Evolutionary conservation across 1,140 invertebrate species (phyloP).

Genomic region (Drosophila dunni): DNA sequence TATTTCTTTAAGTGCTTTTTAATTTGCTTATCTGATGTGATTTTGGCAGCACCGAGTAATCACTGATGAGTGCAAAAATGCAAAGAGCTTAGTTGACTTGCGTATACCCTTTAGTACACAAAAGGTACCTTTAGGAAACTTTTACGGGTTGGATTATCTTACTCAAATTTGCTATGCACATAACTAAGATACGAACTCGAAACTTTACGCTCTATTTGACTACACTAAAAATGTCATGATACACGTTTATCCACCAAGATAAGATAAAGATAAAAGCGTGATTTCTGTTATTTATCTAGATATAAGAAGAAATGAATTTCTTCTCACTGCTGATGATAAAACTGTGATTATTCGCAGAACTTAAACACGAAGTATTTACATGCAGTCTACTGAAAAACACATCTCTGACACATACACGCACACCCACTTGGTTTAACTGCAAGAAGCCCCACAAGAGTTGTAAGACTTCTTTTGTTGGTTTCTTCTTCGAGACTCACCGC

Average conservation of each 20-base stretch:
- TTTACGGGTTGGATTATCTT: too few species aligned
- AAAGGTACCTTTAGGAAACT: too few species aligned
- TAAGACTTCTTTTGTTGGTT: constrained; percentile 53
- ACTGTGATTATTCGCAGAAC: background rate
- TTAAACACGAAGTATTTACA: background rate
- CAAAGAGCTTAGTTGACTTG: background rate
- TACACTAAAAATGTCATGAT: too few species aligned
- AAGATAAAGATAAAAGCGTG: too few species aligned
- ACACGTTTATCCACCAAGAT: too few species aligned
- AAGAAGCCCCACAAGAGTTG: constrained; percentile 64
- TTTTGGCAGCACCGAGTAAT: too few species aligned
- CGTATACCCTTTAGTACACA: background rate
- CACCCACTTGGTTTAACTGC: background rate
- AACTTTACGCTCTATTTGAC: too few species aligned
- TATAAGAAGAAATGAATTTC: background rate
- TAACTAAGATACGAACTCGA: too few species aligned
- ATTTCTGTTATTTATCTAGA: background rate
- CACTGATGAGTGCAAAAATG: too few species aligned
- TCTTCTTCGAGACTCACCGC: constrained; percentile 87
- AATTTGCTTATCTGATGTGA: too few species aligned
- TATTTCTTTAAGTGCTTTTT: too few species aligned
- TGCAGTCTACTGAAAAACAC: background rate
- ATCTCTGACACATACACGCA: background rate
- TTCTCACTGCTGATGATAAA: background rate
- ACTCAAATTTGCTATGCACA: too few species aligned